These are phyloP conservation scores for Monodelphis domestica DNA, from an alignment of 2,797 vertebrate species.

Conservation along the genomic window DNA sequence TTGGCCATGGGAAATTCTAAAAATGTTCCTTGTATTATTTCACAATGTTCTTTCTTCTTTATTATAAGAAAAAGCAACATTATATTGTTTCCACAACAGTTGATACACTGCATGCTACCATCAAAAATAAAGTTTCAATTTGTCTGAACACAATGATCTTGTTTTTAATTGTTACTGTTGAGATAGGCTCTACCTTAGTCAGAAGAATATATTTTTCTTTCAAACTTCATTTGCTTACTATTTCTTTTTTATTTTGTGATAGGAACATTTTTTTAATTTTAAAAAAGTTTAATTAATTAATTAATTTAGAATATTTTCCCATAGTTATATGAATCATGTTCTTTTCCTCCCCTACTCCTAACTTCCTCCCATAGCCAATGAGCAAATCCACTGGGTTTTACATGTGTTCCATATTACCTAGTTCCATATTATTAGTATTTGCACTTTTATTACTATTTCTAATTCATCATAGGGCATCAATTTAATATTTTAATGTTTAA, in stretches of 20 bases:
- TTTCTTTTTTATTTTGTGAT: too few species aligned
- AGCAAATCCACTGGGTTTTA: too few species aligned
- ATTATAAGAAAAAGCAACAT: background rate
- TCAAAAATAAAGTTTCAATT: background rate
- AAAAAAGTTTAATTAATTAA: too few species aligned
- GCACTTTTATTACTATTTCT: background rate
- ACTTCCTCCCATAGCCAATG: too few species aligned
- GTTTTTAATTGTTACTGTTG: background rate
- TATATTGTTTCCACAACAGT: background rate
- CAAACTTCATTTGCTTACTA: background rate
- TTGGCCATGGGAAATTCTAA: background rate
- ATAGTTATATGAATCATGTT: too few species aligned
- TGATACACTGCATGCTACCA: background rate
- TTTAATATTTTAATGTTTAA: background rate
- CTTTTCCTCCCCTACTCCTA: too few species aligned
- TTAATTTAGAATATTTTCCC: too few species aligned
- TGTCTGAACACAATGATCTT: background rate
- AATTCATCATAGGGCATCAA: background rate
- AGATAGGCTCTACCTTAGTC: background rate
- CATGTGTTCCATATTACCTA: too few species aligned
- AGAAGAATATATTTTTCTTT: background rate
- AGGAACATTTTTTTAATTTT: too few species aligned
- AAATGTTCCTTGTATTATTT: background rate
- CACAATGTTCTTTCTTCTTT: background rate
- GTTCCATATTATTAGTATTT: too few species aligned